These are phyloP conservation scores for Lethenteron reissneri DNA, from an alignment of 2,113 vertebrate species.

Conservation along the genomic window DNA sequence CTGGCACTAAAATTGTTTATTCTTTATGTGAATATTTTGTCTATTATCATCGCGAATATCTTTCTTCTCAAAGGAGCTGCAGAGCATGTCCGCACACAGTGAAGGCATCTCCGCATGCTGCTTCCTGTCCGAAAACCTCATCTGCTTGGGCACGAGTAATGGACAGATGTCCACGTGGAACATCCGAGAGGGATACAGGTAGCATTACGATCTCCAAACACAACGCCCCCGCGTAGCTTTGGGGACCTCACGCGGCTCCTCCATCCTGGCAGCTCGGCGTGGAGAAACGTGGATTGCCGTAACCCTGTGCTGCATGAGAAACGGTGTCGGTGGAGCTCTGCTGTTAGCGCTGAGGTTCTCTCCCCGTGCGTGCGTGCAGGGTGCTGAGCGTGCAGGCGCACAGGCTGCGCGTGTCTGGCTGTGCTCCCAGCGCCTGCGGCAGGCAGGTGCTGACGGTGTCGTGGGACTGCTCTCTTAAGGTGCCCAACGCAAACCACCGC, in stretches of 20 bases:
- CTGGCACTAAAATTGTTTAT: too few species aligned
- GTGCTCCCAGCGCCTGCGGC: slow-evolving; percentile 29
- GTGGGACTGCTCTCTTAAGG: slow-evolving; percentile 41
- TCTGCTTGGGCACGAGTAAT: slow-evolving; percentile 38
- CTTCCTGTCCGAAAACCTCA: slow-evolving; percentile 25
- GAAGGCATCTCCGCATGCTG: slow-evolving; percentile 41
- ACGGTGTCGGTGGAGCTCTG: too few species aligned
- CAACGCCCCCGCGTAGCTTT: too few species aligned
- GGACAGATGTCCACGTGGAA: slow-evolving; percentile 52
- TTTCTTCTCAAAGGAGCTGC: too few species aligned
- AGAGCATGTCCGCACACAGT: too few species aligned
- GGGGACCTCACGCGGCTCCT: too few species aligned
- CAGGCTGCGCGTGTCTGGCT: slow-evolving; percentile 31
- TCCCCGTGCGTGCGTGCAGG: slow-evolving; percentile 16
- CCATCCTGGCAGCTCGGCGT: too few species aligned
- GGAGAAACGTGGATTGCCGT: too few species aligned
- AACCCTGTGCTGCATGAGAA: too few species aligned
- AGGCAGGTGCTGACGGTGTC: slow-evolving; percentile 42
- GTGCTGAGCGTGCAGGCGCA: slow-evolving; percentile 32
- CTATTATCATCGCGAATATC: too few species aligned
- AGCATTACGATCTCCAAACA: neutral
- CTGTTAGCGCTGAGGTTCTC: too few species aligned
- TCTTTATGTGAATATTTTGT: too few species aligned
- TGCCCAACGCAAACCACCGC: slow-evolving; percentile 12
- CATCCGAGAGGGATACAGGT: slow-evolving; percentile 34